Percentiles rank a stretch among this genome's conserved stretches.
Evolutionary conservation across 2,888 invertebrate species (phyloP).

Genomic region (Argyresthia albistria): DNA sequence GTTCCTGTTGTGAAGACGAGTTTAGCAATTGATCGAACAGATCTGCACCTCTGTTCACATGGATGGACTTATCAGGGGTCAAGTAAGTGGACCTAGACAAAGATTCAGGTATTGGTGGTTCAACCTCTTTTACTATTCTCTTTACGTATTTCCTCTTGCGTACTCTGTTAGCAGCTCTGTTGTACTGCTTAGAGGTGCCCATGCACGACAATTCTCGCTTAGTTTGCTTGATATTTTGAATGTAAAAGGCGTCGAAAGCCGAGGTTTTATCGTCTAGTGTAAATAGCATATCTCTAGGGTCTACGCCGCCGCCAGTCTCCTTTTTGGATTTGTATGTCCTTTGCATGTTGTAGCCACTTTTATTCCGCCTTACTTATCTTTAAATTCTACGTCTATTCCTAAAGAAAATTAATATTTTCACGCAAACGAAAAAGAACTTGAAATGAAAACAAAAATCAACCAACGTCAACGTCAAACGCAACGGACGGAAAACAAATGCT

Average conservation of each 20-base stretch:
- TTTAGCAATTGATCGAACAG: conserved; percentile 51
- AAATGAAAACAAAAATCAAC: too few species aligned
- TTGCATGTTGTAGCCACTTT: conserved; percentile 25
- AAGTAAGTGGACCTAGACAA: conserved; percentile 31
- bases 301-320: conserved; percentile 33
- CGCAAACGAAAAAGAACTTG: too few species aligned
- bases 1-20: conserved; percentile 23
- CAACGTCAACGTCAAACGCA: too few species aligned
- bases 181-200: conserved; percentile 28
- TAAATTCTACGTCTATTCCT: too few species aligned
- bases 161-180: conserved; percentile 33
- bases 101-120: conserved; percentile 22
- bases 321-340: conserved; percentile 55
- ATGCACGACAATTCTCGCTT: conserved; percentile 49
- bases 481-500: too few species aligned
- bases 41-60: conserved; percentile 49
- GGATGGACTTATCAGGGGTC: conserved; percentile 57
- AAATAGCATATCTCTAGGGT: conserved; percentile 37
- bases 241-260: conserved; percentile 55
- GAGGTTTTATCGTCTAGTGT: conserved; percentile 44
- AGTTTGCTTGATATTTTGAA: conserved; percentile 58
- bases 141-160: conserved; percentile 57
- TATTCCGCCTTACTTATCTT: too few species aligned
- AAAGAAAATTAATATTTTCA: too few species aligned
- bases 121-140: conserved; percentile 41